These are phyloP conservation scores for Mirounga angustirostris DNA, from an alignment of 2,113 vertebrate genomes.

Conservation along the genomic window DNA sequence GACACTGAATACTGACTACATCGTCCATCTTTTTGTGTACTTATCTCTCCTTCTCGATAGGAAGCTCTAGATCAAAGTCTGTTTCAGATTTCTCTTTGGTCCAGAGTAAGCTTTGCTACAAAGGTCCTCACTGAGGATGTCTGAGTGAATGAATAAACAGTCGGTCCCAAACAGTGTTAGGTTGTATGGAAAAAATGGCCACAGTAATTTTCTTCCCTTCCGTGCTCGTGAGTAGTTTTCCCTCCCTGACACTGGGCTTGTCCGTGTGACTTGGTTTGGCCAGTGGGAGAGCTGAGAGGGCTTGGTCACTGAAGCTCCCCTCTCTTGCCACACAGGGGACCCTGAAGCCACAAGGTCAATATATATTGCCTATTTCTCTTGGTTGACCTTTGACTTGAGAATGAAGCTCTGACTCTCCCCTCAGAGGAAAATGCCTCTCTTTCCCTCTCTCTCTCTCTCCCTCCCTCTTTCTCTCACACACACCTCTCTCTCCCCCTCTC, in stretches of 20 bases:
- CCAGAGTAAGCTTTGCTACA: neutral
- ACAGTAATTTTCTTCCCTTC: neutral
- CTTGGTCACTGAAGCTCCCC: neutral
- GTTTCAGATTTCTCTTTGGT: neutral
- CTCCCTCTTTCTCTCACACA: neutral
- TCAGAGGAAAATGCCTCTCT: neutral
- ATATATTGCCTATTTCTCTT: neutral
- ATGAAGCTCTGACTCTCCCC: neutral
- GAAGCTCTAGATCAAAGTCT: neutral
- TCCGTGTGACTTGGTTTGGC: neutral
- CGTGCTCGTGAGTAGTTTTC: fast-evolving
- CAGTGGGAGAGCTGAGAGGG: neutral
- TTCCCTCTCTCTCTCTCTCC: neutral
- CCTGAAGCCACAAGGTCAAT: neutral
- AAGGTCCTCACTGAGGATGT: neutral
- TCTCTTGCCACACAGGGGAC: neutral
- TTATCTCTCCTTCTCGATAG: neutral
- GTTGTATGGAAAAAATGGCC: neutral
- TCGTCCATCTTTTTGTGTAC: neutral
- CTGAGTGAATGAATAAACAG: neutral
- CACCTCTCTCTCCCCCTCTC: neutral
- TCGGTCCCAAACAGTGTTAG: neutral
- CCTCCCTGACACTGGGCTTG: neutral
- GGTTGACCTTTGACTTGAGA: neutral
- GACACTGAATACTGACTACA: neutral